phyloP scores from a whole-genome alignment of 1,140 invertebrate genomes.

The Drosophila simulans region DNA sequence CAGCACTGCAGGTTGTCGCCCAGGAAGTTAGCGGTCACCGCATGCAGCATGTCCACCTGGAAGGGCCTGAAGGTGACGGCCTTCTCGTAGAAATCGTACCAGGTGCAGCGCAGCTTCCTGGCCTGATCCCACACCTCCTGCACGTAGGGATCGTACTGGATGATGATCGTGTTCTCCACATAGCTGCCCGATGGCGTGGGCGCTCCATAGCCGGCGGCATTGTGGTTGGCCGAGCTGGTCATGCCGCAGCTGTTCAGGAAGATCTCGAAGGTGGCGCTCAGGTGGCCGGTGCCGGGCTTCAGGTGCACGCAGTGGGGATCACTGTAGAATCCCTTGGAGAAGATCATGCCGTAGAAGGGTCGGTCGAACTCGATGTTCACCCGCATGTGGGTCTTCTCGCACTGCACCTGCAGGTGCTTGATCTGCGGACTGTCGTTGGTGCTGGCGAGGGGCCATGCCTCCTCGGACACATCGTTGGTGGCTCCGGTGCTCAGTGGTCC shows the following conservation, averaged over 20 bases:
- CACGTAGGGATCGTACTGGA: constrained; percentile 97
- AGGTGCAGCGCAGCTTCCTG: constrained; percentile 94
- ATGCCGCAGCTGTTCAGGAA: constrained; percentile 96
- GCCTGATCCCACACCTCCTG: constrained; percentile 96
- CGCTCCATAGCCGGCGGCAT: constrained; percentile 91
- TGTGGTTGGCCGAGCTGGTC: constrained; percentile 94
- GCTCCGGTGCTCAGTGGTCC: constrained; percentile 81
- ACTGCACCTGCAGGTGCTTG: constrained; percentile 96
- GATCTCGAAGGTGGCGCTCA: constrained; percentile 96
- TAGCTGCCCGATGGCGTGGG: constrained; percentile 95
- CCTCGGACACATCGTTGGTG: constrained; percentile 81
- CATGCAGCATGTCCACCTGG: constrained; percentile 97
- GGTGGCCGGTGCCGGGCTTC: constrained; percentile 94
- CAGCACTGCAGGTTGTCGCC: constrained; percentile 97
- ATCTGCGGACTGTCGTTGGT: constrained; percentile 93
- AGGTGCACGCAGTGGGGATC: constrained; percentile 96
- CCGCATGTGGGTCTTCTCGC: constrained; percentile 97
- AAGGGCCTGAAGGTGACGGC: constrained; percentile 96
- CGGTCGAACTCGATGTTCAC: constrained; percentile 97
- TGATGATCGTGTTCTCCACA: constrained; percentile 97
- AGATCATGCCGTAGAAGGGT: constrained; percentile 98
- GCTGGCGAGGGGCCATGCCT: constrained; percentile 93
- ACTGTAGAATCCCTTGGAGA: constrained; percentile 96
- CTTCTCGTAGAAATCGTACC: constrained; percentile 98
- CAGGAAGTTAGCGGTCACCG: constrained; percentile 96